phyloP scores from a whole-genome alignment of 1,140 invertebrate species.

The Periplaneta americana region DNA sequence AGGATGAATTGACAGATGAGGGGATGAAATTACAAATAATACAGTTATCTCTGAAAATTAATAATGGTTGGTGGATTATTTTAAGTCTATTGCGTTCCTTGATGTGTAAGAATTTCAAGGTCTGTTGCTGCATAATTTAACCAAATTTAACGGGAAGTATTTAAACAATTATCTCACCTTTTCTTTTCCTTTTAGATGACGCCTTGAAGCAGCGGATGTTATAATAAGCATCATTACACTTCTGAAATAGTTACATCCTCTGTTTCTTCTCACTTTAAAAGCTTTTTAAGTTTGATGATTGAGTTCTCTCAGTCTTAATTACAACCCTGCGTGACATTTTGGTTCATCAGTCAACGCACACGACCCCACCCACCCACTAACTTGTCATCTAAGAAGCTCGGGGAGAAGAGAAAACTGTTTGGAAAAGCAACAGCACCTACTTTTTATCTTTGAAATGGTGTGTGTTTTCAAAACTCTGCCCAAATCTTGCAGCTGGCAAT shows the following conservation, averaged over 20 bases:
- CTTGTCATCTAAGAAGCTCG: background rate
- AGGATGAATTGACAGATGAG: too few species aligned
- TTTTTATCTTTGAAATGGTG: background rate
- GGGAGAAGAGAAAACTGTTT: background rate
- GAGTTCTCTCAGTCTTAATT: background rate
- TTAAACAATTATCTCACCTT: background rate
- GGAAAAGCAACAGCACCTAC: background rate
- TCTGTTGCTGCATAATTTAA: too few species aligned
- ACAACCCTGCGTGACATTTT: background rate
- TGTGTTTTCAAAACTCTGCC: background rate
- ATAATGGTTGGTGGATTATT: too few species aligned
- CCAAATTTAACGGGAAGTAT: background rate
- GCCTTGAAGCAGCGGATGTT: background rate
- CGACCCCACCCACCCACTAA: background rate
- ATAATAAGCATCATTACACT: background rate
- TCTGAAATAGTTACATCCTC: background rate
- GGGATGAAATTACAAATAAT: too few species aligned
- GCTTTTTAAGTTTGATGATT: background rate
- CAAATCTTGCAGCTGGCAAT: too few species aligned
- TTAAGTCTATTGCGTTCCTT: too few species aligned
- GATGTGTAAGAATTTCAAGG: too few species aligned
- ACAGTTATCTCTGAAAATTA: too few species aligned
- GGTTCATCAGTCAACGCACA: background rate
- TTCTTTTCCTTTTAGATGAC: background rate
- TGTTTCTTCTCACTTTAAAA: background rate